Conservation (phyloP, 2,888 invertebrate species). For the Nomada hirtipes region DNA sequence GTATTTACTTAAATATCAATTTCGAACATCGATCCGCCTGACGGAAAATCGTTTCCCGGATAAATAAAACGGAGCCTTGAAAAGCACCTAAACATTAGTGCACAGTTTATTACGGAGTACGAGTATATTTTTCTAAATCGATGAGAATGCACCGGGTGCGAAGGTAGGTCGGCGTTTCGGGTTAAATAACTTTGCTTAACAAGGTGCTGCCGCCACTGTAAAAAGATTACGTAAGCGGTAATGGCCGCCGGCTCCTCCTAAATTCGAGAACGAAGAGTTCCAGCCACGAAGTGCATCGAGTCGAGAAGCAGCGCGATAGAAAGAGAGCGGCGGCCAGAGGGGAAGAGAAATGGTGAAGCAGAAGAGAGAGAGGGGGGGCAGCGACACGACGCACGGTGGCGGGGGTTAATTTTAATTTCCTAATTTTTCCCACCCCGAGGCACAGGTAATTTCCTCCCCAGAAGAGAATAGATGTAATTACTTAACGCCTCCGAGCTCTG, state of each 20-base stretch:
- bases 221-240: slow-evolving; percentile 77
- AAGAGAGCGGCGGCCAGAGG: slow-evolving; percentile 16
- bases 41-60: too few species aligned
- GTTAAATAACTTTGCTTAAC: slow-evolving; percentile 76
- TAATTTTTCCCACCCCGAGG: slow-evolving; percentile 82
- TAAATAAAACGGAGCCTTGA: too few species aligned
- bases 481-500: slow-evolving; percentile 83
- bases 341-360: slow-evolving; percentile 31
- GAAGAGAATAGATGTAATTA: slow-evolving; percentile 84
- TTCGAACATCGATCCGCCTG: too few species aligned
- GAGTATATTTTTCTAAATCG: not conserved
- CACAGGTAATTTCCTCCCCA: slow-evolving; percentile 82
- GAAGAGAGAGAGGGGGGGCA: slow-evolving; percentile 15
- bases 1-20: too few species aligned
- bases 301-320: slow-evolving; percentile 40
- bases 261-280: slow-evolving; percentile 75
- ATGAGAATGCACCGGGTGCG: slow-evolving; percentile 19
- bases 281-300: slow-evolving; percentile 61
- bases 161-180: slow-evolving; percentile 57
- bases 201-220: slow-evolving; percentile 75
- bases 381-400: slow-evolving; percentile 44
- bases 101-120: not conserved
- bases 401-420: slow-evolving; percentile 84
- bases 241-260: slow-evolving; percentile 76
- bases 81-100: too few species aligned